A percentile compares a stretch with the other conserved stretches of the same genome.
Evolutionary conservation across 2,888 invertebrate genomes (phyloP).

Genomic region (Ornithoptera alexandrae): DNA sequence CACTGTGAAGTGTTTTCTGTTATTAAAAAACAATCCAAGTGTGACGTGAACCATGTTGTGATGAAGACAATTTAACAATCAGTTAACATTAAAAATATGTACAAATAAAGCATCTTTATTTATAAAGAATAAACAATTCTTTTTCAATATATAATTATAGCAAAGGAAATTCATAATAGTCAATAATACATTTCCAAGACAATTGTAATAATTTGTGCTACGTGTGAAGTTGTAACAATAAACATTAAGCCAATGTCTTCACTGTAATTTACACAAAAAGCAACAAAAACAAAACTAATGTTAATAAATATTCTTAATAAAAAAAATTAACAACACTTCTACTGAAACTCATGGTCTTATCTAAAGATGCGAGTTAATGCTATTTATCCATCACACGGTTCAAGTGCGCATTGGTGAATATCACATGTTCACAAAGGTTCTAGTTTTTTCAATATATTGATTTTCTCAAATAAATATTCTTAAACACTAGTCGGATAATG

Average conservation of each 20-base stretch:
- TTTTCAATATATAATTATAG: constrained; percentile 10
- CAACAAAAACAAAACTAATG: not conserved
- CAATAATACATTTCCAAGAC: not conserved
- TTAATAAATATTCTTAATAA: not conserved
- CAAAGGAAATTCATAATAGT: constrained; percentile 1
- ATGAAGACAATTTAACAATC: not conserved
- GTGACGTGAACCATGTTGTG: not conserved
- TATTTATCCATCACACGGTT: too few species aligned
- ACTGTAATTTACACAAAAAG: not conserved
- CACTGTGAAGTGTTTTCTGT: too few species aligned
- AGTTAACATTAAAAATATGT: not conserved
- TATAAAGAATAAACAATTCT: constrained; percentile 11
- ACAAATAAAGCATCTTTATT: constrained; percentile 13
- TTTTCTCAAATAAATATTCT: constrained; percentile 17
- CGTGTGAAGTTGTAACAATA: not conserved
- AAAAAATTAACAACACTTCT: too few species aligned
- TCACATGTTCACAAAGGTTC: too few species aligned
- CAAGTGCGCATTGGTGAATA: too few species aligned
- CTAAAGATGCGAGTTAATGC: too few species aligned
- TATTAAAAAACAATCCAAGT: not conserved
- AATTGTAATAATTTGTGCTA: not conserved
- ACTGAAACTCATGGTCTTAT: not conserved
- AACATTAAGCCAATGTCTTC: not conserved
- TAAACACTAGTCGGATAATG: constrained; percentile 17
- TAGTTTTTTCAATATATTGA: too few species aligned